Evolutionary conservation across 2,888 invertebrate species (phyloP).

Genomic region (Thecocarcelia acutangulata): DNA sequence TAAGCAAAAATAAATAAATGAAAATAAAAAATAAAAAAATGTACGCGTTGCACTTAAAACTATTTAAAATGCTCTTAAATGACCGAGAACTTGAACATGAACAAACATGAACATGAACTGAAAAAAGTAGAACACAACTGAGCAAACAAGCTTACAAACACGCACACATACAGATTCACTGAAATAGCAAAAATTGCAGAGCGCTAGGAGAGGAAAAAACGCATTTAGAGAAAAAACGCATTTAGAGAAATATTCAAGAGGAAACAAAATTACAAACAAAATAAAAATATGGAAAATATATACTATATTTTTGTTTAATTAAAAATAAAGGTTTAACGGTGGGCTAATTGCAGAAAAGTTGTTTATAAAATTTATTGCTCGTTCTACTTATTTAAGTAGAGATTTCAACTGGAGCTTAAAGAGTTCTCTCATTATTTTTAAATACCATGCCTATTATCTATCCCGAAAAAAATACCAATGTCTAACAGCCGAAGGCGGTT

Average conservation of each 20-base stretch:
- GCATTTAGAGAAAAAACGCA: slow-evolving; percentile 37
- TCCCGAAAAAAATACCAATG: too few species aligned
- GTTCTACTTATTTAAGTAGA: too few species aligned
- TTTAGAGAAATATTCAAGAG: too few species aligned
- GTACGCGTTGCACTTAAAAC: slow-evolving; percentile 58
- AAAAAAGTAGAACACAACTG: slow-evolving; percentile 51
- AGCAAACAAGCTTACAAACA: background rate
- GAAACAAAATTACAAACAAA: slow-evolving; percentile 44
- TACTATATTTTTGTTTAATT: background rate
- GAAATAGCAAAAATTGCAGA: background rate
- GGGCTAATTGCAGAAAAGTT: background rate
- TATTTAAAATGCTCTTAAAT: slow-evolving; percentile 59
- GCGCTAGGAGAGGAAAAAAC: background rate
- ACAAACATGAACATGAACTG: slow-evolving; percentile 53
- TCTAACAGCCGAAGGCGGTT: too few species aligned
- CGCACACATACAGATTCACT: background rate
- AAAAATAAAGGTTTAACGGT: slow-evolving; percentile 7
- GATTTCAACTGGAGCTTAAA: too few species aligned
- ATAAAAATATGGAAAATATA: slow-evolving; percentile 7
- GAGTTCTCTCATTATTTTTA: too few species aligned
- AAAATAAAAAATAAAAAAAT: slow-evolving; percentile 30
- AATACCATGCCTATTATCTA: too few species aligned
- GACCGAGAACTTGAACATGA: slow-evolving; percentile 69
- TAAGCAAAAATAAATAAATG: slow-evolving; percentile 14
- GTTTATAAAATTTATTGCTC: too few species aligned